Evolutionary conservation across 2,113 vertebrate genomes (phyloP).

Genomic region (Scomber colias): DNA sequence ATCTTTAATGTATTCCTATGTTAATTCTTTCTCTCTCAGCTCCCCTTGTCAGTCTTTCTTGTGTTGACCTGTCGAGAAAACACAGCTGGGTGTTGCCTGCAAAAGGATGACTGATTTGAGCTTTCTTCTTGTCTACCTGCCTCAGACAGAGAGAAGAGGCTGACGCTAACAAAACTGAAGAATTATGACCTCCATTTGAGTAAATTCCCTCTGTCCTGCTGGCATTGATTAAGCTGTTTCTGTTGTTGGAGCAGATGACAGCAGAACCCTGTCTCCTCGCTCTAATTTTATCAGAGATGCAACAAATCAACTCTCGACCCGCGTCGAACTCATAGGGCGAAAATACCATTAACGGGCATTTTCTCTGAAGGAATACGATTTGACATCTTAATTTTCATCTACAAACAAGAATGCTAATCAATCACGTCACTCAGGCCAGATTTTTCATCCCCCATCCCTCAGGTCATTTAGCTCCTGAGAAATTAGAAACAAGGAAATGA

Average conservation of each 20-base stretch:
- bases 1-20: constrained; percentile 48
- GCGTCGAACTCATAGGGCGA: constrained; percentile 76
- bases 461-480: constrained; percentile 70
- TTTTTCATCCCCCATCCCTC: constrained; percentile 60
- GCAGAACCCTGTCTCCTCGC: constrained; percentile 76
- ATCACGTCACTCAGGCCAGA: constrained; percentile 60
- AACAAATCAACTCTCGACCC: constrained; percentile 84
- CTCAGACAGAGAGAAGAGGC: constrained; percentile 56
- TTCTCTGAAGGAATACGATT: constrained; percentile 84
- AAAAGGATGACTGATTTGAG: constrained; percentile 58
- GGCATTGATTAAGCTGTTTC: constrained; percentile 84
- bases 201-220: constrained; percentile 70
- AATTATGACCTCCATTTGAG: constrained; percentile 76
- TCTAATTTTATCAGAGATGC: constrained; percentile 86
- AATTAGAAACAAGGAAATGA: constrained; percentile 62
- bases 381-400: constrained; percentile 90
- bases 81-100: constrained; percentile 24
- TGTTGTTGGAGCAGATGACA: constrained; percentile 82
- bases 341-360: constrained; percentile 82
- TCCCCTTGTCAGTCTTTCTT: constrained; percentile 17
- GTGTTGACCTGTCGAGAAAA: constrained; percentile 33
- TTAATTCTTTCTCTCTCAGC: constrained; percentile 1
- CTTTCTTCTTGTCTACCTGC: constrained; percentile 46
- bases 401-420: constrained; percentile 84
- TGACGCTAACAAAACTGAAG: constrained; percentile 74